These are phyloP conservation scores for Catalaphyllia jardinei DNA, from an alignment of 64 coral and sea anemone genomes.

Conservation along the genomic window DNA sequence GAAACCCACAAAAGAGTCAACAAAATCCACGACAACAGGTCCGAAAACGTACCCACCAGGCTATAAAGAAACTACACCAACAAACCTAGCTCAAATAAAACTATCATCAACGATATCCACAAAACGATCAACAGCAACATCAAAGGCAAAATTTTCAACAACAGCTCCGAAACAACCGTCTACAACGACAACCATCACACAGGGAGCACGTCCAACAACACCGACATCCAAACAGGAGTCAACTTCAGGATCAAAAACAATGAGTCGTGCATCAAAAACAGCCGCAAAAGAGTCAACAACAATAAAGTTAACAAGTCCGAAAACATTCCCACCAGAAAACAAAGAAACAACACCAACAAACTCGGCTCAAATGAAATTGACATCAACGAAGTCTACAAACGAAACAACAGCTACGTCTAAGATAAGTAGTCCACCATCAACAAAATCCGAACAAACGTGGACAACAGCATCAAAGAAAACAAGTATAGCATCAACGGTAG, in stretches of 20 bases:
- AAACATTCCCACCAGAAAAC: no score
- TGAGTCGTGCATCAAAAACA: not conserved
- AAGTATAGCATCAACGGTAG: not conserved
- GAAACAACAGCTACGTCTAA: no score
- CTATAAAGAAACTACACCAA: not conserved
- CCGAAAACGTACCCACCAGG: not conserved
- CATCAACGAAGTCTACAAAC: not conserved
- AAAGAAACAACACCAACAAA: not conserved
- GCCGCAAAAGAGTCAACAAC: not conserved
- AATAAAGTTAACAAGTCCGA: not conserved
- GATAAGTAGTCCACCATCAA: no score
- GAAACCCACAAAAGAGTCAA: not conserved
- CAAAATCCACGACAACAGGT: not conserved
- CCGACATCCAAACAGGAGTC: conserved; percentile 13
- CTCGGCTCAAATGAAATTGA: not conserved
- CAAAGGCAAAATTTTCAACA: not conserved
- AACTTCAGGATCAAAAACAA: not conserved
- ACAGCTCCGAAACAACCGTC: not conserved
- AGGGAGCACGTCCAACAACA: not conserved
- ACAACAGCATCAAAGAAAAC: not conserved
- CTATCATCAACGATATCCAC: not conserved
- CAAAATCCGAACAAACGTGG: no score
- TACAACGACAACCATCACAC: not conserved
- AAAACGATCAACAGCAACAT: not conserved
- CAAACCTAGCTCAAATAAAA: not conserved